A percentile compares a stretch with the other conserved stretches of the same genome.
Evolutionary conservation across 2,888 invertebrate genomes (phyloP).

Genomic region (Lissocephala sabroskyi): DNA sequence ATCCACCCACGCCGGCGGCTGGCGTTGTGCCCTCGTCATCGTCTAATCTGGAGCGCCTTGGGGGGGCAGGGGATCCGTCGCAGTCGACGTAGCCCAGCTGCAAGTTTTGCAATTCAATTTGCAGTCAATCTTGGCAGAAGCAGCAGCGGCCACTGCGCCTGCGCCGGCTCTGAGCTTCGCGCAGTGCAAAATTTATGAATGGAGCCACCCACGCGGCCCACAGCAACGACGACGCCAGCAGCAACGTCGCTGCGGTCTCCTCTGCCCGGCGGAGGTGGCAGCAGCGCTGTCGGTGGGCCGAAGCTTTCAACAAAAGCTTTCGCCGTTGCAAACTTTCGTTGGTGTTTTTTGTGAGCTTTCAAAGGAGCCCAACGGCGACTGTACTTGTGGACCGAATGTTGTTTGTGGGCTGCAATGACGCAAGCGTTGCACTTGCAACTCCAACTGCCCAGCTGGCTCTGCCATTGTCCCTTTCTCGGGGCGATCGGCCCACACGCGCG

Average conservation of each 20-base stretch:
- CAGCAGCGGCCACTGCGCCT: constrained; percentile 11
- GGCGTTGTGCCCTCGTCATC: not conserved
- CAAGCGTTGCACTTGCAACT: too few relatives aligned
- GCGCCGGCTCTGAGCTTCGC: too few relatives aligned
- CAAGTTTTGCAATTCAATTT: constrained; percentile 65
- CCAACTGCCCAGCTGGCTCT: too few relatives aligned
- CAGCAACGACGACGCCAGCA: constrained; percentile 20
- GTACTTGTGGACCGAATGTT: too few relatives aligned
- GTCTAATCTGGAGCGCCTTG: constrained; percentile 49
- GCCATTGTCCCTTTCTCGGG: too few relatives aligned
- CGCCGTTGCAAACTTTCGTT: constrained; percentile 14
- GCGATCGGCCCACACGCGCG: constrained; percentile 21
- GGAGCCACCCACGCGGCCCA: constrained; percentile 61
- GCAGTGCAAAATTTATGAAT: constrained; percentile 68
- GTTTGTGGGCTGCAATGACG: too few relatives aligned
- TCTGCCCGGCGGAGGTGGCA: too few relatives aligned
- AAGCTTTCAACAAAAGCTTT: constrained; percentile 12
- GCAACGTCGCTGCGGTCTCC: constrained; percentile 10
- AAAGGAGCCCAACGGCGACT: constrained; percentile 40
- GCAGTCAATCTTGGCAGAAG: constrained; percentile 51
- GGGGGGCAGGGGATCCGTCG: not conserved
- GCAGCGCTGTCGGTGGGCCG: constrained; percentile 8
- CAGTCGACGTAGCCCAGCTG: constrained; percentile 47
- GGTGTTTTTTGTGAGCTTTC: constrained; percentile 16
- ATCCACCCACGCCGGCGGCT: not conserved